Conservation (phyloP, 2,888 invertebrate genomes). For the Clostera curtula region DNA sequence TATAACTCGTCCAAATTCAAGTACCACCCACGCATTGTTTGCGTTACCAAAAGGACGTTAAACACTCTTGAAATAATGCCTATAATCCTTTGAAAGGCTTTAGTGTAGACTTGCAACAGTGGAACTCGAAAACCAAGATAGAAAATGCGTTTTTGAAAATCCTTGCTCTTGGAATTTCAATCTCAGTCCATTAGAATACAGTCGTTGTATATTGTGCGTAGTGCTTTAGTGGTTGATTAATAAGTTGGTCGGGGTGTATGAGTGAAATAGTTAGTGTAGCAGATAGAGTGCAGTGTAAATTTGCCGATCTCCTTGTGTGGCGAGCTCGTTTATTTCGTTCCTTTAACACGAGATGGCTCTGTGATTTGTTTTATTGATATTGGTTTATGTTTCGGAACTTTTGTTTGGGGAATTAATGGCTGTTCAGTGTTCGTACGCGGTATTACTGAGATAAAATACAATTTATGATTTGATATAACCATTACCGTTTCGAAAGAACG, state of each 20-base stretch:
- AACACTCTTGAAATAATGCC: slow-evolving; percentile 38
- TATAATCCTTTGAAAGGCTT: slow-evolving; percentile 42
- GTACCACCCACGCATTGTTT: slow-evolving; percentile 34
- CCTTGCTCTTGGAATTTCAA: slow-evolving; percentile 5
- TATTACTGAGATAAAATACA: slow-evolving; percentile 1
- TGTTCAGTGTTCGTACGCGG: slow-evolving; percentile 5
- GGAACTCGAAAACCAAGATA: slow-evolving; percentile 35
- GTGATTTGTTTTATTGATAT: slow-evolving; percentile 54
- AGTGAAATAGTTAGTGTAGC: slow-evolving; percentile 64
- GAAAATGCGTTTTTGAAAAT: slow-evolving; percentile 11
- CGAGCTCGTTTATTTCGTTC: slow-evolving; percentile 51
- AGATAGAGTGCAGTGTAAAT: slow-evolving; percentile 66
- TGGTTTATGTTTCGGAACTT: slow-evolving; percentile 15
- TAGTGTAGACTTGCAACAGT: slow-evolving; percentile 36
- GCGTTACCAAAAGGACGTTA: slow-evolving; percentile 26
- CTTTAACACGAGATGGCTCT: slow-evolving; percentile 37
- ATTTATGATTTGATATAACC: too few species aligned
- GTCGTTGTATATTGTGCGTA: slow-evolving; percentile 9
- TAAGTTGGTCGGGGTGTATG: slow-evolving; percentile 32
- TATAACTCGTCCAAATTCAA: slow-evolving; percentile 38
- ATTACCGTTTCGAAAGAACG: too few species aligned
- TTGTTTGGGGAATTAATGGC: slow-evolving; percentile 7
- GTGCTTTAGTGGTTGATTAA: slow-evolving; percentile 8
- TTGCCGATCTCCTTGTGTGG: slow-evolving; percentile 60
- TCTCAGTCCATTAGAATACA: slow-evolving; percentile 19